Evolutionary conservation across 2,888 invertebrate species (phyloP), one percentile per base, ranked within the genome.

Genomic region (Thera britannica): DNA sequence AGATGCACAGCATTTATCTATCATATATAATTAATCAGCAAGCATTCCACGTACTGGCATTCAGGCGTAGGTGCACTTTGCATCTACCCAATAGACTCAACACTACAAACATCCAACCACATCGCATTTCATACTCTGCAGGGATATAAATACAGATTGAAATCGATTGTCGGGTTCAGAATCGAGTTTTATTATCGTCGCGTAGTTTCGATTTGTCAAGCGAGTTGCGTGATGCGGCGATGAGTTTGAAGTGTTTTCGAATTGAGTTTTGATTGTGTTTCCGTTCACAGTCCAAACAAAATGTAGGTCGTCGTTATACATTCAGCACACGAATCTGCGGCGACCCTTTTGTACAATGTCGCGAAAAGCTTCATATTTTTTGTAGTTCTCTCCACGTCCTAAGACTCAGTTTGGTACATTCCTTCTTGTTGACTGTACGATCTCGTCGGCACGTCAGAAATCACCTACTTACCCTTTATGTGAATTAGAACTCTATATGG

Each of bases 261-360:
- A 88, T 88, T 83, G 88, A 87, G 89, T 89, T 90, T 86, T 88
- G 90, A 90, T 90, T 90, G 87, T 88, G 84, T 88, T 88, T 81
- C 82, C 84, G 75, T 76, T 80, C 80, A 79, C 82, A 77, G 80
- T 79, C 81, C 81, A 82, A 83, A 83, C 84, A 79, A 77, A 86
- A 87, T 84, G 79, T 84, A 79, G 83, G 83, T 75, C 84, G 79
- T 83, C 80, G 83, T 90, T 90, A 89, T 81, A 81, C 81, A 90
- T 90, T 88, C 89, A 86, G 79, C 82, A 82, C 90, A 86, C 89
- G 87, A 79, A 78, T 81, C 78, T 75, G 44, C 44, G 73, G 75
- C 71, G 78, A 79, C 80, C 82, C 83, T 84, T 83, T 80, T 67
- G 65, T 63, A 73, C 71, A 70, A 54, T 60, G 34, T 23, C 51